Conservation (phyloP, 2,888 invertebrate species). For the Dryobota labecula region DNA sequence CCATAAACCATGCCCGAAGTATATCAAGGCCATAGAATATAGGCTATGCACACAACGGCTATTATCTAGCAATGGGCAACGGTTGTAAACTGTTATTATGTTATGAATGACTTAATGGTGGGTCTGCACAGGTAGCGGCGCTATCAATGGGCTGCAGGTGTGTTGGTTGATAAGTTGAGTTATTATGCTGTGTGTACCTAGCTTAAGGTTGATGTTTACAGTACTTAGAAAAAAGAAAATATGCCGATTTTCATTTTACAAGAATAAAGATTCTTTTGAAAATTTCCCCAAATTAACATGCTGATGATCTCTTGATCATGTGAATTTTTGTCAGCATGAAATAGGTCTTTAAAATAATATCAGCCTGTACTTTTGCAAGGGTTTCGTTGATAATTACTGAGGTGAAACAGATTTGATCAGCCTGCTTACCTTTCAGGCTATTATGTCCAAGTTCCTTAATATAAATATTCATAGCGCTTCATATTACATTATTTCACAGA, state of each 20-base stretch:
- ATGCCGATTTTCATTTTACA: neutral
- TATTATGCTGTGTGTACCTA: conserved; percentile 18
- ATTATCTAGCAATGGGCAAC: conserved; percentile 37
- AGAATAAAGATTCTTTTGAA: too few species aligned
- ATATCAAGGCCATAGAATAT: conserved; percentile 46
- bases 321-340: too few species aligned
- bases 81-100: conserved; percentile 42
- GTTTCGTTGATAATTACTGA: neutral
- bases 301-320: neutral
- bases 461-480: too few species aligned
- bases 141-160: conserved; percentile 21
- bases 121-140: conserved; percentile 1
- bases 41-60: conserved; percentile 49
- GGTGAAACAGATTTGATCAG: neutral
- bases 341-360: neutral
- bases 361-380: neutral
- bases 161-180: conserved; percentile 18
- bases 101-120: conserved; percentile 53
- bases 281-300: too few species aligned
- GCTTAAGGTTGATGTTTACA: neutral
- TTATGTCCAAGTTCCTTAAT: too few species aligned
- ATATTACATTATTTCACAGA: too few species aligned
- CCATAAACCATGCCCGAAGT: conserved; percentile 35
- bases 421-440: too few species aligned
- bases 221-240: neutral